Conservation (phyloP, 2,113 vertebrate species). For the Mastomys coucha region DNA sequence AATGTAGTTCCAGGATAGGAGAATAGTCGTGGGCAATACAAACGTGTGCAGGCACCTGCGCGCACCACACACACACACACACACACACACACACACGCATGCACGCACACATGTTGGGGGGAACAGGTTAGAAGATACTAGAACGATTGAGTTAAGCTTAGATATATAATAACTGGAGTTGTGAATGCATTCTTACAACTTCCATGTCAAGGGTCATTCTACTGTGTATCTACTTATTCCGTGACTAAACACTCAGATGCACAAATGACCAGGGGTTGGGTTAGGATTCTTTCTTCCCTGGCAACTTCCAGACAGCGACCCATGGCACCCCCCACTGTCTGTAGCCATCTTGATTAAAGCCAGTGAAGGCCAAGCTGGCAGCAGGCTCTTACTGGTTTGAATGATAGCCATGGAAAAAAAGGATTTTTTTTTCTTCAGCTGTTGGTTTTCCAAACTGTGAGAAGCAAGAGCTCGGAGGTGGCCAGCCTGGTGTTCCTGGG, state of each 20-base stretch:
- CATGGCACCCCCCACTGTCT: background rate
- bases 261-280: background rate
- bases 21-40: background rate
- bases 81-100: background rate
- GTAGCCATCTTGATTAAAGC: conserved; percentile 43
- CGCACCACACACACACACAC: background rate
- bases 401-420: background rate
- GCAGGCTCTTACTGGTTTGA: background rate
- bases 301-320: background rate
- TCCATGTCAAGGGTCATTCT: background rate
- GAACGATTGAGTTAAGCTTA: background rate
- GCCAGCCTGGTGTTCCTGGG: background rate
- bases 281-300: background rate
- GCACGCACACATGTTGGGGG: background rate
- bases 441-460: background rate
- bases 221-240: background rate
- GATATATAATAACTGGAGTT: background rate
- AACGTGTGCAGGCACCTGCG: too few relatives aligned
- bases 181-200: conserved; percentile 17
- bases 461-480: background rate
- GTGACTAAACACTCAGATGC: background rate
- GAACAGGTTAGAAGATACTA: background rate
- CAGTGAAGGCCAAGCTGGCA: background rate
- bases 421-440: background rate
- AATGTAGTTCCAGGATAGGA: conserved; percentile 68